These are phyloP conservation scores for Lithobates sylvaticus DNA, from an alignment of 2,797 vertebrate species.

Conservation along the genomic window DNA sequence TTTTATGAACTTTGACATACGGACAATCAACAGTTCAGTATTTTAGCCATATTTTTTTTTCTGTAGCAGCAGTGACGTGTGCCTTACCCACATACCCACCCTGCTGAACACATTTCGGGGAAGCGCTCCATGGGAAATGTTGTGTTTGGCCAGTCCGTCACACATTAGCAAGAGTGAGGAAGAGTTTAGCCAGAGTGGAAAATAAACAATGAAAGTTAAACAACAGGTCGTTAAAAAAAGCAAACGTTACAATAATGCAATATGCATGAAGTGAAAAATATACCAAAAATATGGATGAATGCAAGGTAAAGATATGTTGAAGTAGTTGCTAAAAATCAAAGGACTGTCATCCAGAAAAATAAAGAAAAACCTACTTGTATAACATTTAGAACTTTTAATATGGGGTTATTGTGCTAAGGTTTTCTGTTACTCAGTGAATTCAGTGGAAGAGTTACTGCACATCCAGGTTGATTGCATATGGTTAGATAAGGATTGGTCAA, in stretches of 20 bases:
- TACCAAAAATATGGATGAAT: neutral
- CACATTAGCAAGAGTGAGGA: slow-evolving; percentile 52
- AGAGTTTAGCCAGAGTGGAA: slow-evolving; percentile 58
- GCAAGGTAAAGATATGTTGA: neutral
- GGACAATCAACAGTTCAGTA: slow-evolving; percentile 28
- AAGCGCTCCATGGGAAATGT: slow-evolving; percentile 58
- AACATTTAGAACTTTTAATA: no score
- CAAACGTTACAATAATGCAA: slow-evolving; percentile 41
- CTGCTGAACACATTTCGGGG: slow-evolving; percentile 58
- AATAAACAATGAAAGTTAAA: slow-evolving; percentile 58
- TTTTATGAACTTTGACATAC: slow-evolving; percentile 32
- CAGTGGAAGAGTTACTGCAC: no score
- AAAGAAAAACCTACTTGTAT: neutral
- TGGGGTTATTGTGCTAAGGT: no score
- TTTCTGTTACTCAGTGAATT: no score
- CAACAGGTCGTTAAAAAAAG: slow-evolving; percentile 36
- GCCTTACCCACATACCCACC: slow-evolving; percentile 41
- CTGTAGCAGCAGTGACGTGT: slow-evolving; percentile 23
- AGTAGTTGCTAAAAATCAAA: neutral
- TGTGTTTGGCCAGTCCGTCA: slow-evolving; percentile 41
- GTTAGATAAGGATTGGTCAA: no score
- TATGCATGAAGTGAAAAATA: slow-evolving; percentile 18
- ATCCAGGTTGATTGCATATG: no score
- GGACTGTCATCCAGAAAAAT: neutral
- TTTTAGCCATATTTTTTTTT: slow-evolving; percentile 32